A percentile compares a stretch with the other conserved stretches of the same genome.
Conservation (phyloP, 2,113 vertebrate species). For the Raja brachyura region DNA sequence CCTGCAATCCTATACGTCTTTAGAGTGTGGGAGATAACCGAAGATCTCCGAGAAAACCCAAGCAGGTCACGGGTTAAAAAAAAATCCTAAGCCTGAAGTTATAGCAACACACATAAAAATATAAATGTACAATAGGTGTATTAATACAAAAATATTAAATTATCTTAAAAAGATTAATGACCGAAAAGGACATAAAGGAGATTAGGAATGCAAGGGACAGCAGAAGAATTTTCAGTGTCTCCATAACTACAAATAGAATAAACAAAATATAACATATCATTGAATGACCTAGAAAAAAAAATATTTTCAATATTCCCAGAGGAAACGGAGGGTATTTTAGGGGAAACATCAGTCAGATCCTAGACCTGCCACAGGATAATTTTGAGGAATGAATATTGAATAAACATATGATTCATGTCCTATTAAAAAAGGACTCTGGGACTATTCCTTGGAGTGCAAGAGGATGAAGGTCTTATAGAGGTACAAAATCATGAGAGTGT, state of each 20-base stretch:
- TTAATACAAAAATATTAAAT: too few species aligned
- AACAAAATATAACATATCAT: background rate
- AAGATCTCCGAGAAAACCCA: too few species aligned
- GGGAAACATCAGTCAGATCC: background rate
- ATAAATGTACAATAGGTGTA: background rate
- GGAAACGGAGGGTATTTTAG: background rate
- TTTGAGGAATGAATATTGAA: constrained; percentile 10
- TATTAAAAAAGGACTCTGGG: background rate
- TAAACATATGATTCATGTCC: background rate
- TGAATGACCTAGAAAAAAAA: background rate
- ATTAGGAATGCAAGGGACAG: background rate
- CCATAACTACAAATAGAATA: background rate
- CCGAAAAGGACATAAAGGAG: too few species aligned
- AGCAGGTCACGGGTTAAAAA: too few species aligned
- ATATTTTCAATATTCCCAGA: background rate
- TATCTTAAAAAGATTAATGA: too few species aligned
- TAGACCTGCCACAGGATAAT: background rate
- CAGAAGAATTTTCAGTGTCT: background rate
- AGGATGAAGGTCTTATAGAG: too few species aligned
- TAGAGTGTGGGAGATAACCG: too few species aligned
- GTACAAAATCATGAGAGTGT: too few species aligned
- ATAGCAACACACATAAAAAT: background rate
- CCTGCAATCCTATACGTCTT: too few species aligned
- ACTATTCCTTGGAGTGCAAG: too few species aligned
- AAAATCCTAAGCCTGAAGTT: background rate